phyloP scores from a whole-genome alignment of 2,888 invertebrate species.

The Pachliopta kotzebuea region DNA sequence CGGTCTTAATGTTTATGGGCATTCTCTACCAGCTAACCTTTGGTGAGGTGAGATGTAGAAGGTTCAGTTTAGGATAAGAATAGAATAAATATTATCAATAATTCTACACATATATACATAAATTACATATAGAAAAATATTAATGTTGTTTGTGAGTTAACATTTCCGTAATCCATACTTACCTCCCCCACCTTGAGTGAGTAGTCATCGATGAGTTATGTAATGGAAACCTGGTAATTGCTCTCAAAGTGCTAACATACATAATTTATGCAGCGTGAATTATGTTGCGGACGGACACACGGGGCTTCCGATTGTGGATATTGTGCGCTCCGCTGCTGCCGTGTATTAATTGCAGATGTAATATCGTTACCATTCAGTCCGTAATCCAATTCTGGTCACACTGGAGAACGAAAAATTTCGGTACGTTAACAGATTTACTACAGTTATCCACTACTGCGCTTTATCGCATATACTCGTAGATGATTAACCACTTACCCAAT shows the following conservation, averaged over 20 bases:
- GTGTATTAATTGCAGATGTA: conserved; percentile 37
- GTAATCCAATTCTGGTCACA: background rate
- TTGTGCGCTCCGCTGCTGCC: conserved; percentile 40
- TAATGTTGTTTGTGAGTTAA: too few species aligned
- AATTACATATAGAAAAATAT: too few species aligned
- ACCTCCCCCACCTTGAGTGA: conserved; percentile 51
- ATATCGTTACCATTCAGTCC: conserved; percentile 24
- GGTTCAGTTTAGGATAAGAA: too few species aligned
- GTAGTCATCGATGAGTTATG: conserved; percentile 74
- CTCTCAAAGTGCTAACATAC: conserved; percentile 74
- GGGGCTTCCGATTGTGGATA: conserved; percentile 33
- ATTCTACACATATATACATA: too few species aligned
- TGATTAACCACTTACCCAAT: too few species aligned
- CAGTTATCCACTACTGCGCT: background rate
- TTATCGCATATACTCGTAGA: background rate
- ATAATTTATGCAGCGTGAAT: conserved; percentile 70
- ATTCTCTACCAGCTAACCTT: too few species aligned
- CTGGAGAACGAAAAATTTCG: background rate
- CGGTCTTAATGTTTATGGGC: too few species aligned
- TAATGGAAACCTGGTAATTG: conserved; percentile 78
- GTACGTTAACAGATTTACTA: background rate
- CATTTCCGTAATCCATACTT: conserved; percentile 43
- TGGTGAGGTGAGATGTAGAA: too few species aligned
- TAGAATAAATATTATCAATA: too few species aligned
- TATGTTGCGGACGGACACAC: conserved; percentile 43